Evolutionary conservation across 2,113 vertebrate species (phyloP).

Genomic region (Danio rerio): GRCz12tu NC_133180.1:41934001-41934500

Average conservation of each 20-base stretch:
- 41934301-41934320: slow-evolving; percentile 40
- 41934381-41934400: slow-evolving; percentile 51
- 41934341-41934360: slow-evolving; percentile 54
- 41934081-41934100: neutral
- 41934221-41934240: neutral
- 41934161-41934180: slow-evolving; percentile 24
- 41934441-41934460: slow-evolving; percentile 27
- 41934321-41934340: slow-evolving; percentile 56
- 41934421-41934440: slow-evolving; percentile 51
- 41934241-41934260: slow-evolving; percentile 37
- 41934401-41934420: slow-evolving; percentile 58
- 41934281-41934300: slow-evolving; percentile 6
- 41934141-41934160: neutral
- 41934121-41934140: neutral
- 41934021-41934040: neutral
- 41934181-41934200: neutral
- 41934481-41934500: slow-evolving; percentile 28
- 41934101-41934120: neutral
- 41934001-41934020: neutral
- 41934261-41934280: neutral
- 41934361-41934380: slow-evolving; percentile 51
- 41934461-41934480: slow-evolving; percentile 22
- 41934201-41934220: neutral
- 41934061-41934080: neutral
- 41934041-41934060: slow-evolving; percentile 23